Evolutionary conservation across 2,888 invertebrate genomes (phyloP).

Genomic region (Pyrrhosoma nymphula): DNA sequence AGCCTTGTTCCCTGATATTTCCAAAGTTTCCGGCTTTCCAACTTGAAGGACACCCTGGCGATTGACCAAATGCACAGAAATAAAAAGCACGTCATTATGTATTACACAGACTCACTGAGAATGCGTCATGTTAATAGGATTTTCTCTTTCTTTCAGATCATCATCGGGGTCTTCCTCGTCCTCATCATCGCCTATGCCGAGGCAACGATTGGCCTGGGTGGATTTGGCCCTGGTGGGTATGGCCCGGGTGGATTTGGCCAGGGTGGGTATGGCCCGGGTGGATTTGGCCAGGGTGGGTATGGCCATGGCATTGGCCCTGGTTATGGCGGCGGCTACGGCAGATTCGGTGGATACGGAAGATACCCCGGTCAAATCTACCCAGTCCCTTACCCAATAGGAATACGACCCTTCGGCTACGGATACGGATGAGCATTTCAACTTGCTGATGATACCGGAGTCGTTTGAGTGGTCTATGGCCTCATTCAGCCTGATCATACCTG

Average conservation of each 20-base stretch:
- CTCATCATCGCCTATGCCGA: not conserved
- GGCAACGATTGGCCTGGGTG: not conserved
- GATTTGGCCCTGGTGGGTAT: not conserved
- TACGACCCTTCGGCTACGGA: not conserved
- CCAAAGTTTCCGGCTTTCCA: too few species aligned
- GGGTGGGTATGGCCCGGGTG: not conserved
- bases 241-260: not conserved
- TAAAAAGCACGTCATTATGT: too few species aligned
- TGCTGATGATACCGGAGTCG: not conserved
- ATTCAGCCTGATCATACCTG: too few species aligned
- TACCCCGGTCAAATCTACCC: not conserved
- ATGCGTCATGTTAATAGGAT: too few species aligned
- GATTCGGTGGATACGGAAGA: constrained; percentile 38
- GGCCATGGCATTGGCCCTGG: not conserved
- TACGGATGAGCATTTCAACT: not conserved
- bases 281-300: not conserved
- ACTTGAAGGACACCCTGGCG: too few species aligned
- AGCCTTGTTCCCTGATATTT: too few species aligned
- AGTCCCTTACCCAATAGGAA: not conserved
- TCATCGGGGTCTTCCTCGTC: not conserved
- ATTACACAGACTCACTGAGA: too few species aligned
- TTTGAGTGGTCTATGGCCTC: not conserved
- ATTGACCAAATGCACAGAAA: too few species aligned
- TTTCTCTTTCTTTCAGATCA: not conserved
- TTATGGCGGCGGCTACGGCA: not conserved